A percentile compares a stretch with the other conserved stretches of the same genome.
Evolutionary conservation across 1,140 invertebrate genomes (phyloP).

Genomic region (Zaprionus vittiger): DNA sequence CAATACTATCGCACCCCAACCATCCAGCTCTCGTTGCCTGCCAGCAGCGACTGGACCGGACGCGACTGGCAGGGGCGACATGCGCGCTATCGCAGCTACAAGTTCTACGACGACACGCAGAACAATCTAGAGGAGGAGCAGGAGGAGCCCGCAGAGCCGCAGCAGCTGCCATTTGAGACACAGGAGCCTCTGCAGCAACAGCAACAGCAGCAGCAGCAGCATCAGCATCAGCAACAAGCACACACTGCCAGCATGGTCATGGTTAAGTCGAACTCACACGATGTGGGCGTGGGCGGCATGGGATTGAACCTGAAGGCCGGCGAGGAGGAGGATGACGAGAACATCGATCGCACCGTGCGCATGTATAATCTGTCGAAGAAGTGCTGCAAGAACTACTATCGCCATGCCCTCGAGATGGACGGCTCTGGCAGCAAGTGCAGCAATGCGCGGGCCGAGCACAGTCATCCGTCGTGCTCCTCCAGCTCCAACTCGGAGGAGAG

Average conservation of each 20-base stretch:
- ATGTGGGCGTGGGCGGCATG: constrained; percentile 66
- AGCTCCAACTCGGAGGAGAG: constrained; percentile 80
- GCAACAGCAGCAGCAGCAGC: constrained; percentile 25
- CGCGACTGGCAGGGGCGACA: constrained; percentile 55
- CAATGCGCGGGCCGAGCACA: constrained; percentile 48
- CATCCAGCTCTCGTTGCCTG: constrained; percentile 79
- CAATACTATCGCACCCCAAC: constrained; percentile 81
- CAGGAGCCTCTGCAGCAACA: constrained; percentile 11
- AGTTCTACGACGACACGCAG: constrained; percentile 73
- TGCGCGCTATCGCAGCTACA: constrained; percentile 71
- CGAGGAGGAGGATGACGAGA: constrained; percentile 74
- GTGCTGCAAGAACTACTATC: constrained; percentile 81
- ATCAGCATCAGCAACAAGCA: constrained; percentile 16
- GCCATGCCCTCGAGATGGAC: constrained; percentile 66
- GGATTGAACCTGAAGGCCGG: constrained; percentile 61
- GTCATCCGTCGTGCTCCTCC: constrained; percentile 46
- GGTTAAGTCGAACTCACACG: constrained; percentile 70
- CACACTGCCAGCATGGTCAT: constrained; percentile 52
- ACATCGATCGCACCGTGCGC: constrained; percentile 77
- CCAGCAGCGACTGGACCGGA: constrained; percentile 78
- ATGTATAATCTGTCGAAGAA: constrained; percentile 83
- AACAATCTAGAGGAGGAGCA: constrained; percentile 70
- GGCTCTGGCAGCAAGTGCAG: constrained; percentile 64
- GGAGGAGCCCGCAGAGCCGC: constrained; percentile 40
- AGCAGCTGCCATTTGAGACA: constrained; percentile 24